These are phyloP conservation scores for Stigmatopora nigra DNA, from an alignment of 2,113 vertebrate genomes.

Conservation along the genomic window DNA sequence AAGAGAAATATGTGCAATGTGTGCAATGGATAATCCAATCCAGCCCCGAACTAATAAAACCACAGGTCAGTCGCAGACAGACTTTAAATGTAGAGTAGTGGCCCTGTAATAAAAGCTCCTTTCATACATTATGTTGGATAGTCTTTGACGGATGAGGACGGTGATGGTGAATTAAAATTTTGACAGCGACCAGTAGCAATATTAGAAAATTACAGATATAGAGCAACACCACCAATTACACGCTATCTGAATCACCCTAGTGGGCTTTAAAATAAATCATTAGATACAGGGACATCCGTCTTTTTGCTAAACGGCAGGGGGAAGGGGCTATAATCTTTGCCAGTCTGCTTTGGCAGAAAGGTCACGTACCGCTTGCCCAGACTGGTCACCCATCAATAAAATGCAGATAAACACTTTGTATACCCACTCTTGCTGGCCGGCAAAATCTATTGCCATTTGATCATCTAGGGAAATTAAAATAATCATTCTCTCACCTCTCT, in stretches of 20 bases:
- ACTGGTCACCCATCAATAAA: not conserved
- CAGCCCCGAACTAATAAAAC: not conserved
- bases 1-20: conserved; percentile 6
- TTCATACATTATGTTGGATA: not conserved
- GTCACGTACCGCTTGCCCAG: not conserved
- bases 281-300: conserved; percentile 15
- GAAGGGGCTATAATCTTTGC: not conserved
- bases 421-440: not conserved
- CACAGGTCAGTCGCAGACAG: not conserved
- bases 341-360: conserved; percentile 1
- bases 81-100: not conserved
- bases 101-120: not conserved
- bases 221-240: conserved; percentile 4
- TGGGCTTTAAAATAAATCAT: conserved; percentile 21
- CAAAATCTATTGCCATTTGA: not conserved
- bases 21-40: not conserved
- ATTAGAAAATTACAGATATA: conserved; percentile 3
- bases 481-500: not conserved
- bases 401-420: not conserved
- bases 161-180: not conserved
- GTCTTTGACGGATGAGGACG: not conserved
- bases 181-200: not conserved
- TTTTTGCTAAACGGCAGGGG: conserved; percentile 13
- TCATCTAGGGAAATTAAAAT: not conserved
- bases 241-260: conserved; percentile 10